Evolutionary conservation across 2,113 vertebrate species (phyloP).

Genomic region (Smithornis capensis): DNA sequence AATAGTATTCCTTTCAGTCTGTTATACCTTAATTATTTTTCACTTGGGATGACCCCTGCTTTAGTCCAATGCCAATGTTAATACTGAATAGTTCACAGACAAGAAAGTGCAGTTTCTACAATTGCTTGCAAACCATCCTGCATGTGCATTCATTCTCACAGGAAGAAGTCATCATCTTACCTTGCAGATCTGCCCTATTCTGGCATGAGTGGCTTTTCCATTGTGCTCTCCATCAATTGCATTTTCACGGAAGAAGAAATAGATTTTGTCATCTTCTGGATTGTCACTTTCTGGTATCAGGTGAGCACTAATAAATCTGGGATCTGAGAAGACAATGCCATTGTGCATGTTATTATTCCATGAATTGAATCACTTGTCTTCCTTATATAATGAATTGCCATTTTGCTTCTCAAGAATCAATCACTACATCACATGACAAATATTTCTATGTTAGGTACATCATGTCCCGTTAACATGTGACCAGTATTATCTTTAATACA

Average conservation of each 20-base stretch:
- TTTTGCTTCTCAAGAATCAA: neutral
- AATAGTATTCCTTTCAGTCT: neutral
- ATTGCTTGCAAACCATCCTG: neutral
- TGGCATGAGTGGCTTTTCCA: slow-evolving; percentile 94
- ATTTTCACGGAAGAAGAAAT: slow-evolving; percentile 96
- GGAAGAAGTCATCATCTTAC: slow-evolving; percentile 66
- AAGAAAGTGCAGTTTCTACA: neutral
- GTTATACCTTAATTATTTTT: neutral
- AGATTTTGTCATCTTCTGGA: slow-evolving; percentile 96
- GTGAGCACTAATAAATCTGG: slow-evolving; percentile 89
- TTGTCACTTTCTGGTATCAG: slow-evolving; percentile 96
- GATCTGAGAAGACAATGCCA: slow-evolving; percentile 78
- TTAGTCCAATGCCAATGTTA: neutral
- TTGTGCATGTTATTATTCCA: neutral
- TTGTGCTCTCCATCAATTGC: slow-evolving; percentile 94
- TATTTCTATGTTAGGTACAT: neutral
- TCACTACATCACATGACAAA: neutral
- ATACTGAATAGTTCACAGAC: neutral
- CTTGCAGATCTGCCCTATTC: slow-evolving; percentile 97
- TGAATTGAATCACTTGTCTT: neutral
- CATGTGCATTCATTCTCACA: neutral
- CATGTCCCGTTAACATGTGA: neutral
- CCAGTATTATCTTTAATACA: neutral
- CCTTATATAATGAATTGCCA: neutral
- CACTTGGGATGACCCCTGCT: neutral